phyloP scores from a whole-genome alignment of 2,113 vertebrate genomes.

The Muntiacus reevesi region DNA sequence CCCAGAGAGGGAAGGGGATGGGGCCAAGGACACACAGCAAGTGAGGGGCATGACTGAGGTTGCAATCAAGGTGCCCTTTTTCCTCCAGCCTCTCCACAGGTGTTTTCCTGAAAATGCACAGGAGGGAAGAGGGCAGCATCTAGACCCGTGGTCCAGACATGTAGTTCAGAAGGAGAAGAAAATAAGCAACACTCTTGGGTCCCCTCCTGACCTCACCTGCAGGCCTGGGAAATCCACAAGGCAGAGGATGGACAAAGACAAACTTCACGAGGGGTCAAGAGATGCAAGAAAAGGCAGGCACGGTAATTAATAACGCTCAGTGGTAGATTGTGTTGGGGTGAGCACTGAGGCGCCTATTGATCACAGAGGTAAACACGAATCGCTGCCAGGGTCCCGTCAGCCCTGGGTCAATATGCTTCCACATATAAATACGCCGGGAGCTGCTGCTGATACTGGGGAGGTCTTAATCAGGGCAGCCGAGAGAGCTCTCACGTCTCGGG shows the following conservation, averaged over 20 bases:
- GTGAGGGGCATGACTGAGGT: not conserved
- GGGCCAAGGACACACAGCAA: not conserved
- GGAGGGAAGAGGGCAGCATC: not conserved
- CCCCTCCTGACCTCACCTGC: no score
- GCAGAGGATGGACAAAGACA: not conserved
- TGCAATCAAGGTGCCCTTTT: not conserved
- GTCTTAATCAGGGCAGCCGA: not conserved
- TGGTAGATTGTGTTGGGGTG: not conserved
- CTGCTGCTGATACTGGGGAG: not conserved
- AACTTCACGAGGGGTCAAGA: not conserved
- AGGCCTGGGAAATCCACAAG: not conserved
- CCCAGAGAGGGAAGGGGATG: not conserved
- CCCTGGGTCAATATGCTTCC: not conserved
- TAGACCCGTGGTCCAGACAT: not conserved
- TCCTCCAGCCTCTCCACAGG: not conserved
- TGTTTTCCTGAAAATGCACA: accelerated
- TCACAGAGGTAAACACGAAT: constrained; percentile 15
- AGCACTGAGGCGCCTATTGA: not conserved
- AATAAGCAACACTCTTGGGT: not conserved
- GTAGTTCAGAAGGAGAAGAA: not conserved
- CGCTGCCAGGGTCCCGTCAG: not conserved
- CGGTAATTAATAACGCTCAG: not conserved
- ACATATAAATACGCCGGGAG: not conserved
- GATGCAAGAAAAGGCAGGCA: not conserved
- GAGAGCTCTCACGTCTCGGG: not conserved